Evolutionary conservation across 2,113 vertebrate species (phyloP).

Genomic region (Monopterus albus): DNA sequence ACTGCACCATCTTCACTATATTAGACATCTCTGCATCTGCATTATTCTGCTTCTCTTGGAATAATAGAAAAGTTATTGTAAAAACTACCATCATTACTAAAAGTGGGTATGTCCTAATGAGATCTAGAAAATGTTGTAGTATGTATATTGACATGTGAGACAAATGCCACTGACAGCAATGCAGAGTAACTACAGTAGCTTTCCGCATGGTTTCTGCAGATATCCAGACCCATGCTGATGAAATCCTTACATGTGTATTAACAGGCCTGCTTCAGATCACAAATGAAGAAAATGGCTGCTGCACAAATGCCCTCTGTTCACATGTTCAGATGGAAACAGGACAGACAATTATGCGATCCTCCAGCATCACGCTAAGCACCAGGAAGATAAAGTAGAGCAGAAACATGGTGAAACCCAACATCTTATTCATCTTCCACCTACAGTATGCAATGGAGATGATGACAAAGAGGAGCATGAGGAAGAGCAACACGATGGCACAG

Average conservation of each 20-base stretch:
- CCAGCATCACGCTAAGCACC: slow-evolving; percentile 94
- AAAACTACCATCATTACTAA: slow-evolving; percentile 45
- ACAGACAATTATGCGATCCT: slow-evolving; percentile 92
- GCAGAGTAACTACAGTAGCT: slow-evolving; percentile 35
- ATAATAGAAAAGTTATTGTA: background rate
- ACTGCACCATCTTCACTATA: background rate
- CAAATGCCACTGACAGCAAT: slow-evolving; percentile 18
- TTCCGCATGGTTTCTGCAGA: slow-evolving; percentile 34
- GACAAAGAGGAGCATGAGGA: slow-evolving; percentile 97
- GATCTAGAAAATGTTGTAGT: slow-evolving; percentile 22
- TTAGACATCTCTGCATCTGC: no score
- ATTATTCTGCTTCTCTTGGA: background rate
- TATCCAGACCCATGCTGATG: slow-evolving; percentile 5
- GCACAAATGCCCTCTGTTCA: background rate
- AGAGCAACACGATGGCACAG: slow-evolving; percentile 95
- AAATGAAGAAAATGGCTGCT: background rate
- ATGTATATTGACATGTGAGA: slow-evolving; percentile 5
- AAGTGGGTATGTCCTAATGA: slow-evolving; percentile 21
- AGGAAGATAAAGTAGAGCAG: slow-evolving; percentile 94
- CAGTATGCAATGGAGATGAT: slow-evolving; percentile 91
- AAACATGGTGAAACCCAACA: slow-evolving; percentile 93
- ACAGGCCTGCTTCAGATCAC: slow-evolving; percentile 10
- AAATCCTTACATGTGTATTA: background rate
- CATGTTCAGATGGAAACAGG: slow-evolving; percentile 73
- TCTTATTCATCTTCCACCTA: slow-evolving; percentile 97